These are phyloP conservation scores for Thalassophryne amazonica DNA, from an alignment of 2,797 vertebrate species.

Conservation along the genomic window DNA sequence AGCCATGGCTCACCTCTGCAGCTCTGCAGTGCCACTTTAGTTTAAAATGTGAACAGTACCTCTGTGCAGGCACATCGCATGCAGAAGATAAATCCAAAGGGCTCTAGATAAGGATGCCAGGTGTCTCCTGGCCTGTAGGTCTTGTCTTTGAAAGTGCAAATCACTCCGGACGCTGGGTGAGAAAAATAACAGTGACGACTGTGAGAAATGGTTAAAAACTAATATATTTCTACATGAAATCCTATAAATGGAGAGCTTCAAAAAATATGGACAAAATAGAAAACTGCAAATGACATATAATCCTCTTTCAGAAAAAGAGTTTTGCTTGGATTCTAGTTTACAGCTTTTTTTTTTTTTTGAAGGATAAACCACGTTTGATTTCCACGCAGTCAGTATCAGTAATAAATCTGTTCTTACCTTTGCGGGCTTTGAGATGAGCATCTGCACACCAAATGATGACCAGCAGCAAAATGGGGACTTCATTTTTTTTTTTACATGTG, in stretches of 20 bases:
- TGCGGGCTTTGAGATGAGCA: constrained; percentile 54
- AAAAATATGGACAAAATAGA: not conserved
- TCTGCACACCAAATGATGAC: constrained; percentile 58
- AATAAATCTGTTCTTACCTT: constrained; percentile 67
- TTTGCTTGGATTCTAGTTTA: not conserved
- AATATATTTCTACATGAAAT: no score
- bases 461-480: constrained; percentile 57
- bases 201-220: not conserved
- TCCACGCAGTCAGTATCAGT: constrained; percentile 19
- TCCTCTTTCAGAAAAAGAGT: not conserved
- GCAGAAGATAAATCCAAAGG: constrained; percentile 90
- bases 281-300: constrained; percentile 1
- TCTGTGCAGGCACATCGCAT: constrained; percentile 89
- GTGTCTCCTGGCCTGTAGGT: constrained; percentile 87
- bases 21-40: no score
- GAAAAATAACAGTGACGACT: constrained; percentile 25
- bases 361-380: constrained; percentile 4
- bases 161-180: constrained; percentile 74
- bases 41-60: no score
- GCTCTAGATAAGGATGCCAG: constrained; percentile 95
- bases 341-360: constrained; percentile 5
- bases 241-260: not conserved
- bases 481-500: constrained; percentile 66
- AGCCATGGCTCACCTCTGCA: no score
- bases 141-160: constrained; percentile 91